These are phyloP conservation scores for Sylvietta virens DNA, from an alignment of 2,113 vertebrate species.

Conservation along the genomic window DNA sequence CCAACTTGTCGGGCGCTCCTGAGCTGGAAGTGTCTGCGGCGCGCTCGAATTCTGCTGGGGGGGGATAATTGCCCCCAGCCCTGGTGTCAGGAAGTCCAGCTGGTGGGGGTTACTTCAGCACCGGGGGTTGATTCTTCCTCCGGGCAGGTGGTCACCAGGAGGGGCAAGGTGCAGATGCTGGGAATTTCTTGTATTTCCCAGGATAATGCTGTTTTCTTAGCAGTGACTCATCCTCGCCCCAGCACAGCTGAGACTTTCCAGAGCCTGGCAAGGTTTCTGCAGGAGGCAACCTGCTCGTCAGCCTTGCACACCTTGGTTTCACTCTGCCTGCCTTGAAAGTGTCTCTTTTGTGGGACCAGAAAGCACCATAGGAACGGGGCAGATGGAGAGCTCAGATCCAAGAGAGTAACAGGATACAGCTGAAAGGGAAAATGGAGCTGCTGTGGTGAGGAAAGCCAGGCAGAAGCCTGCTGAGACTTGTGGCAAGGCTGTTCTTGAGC, in stretches of 20 bases:
- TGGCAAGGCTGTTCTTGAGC: neutral
- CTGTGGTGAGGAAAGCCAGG: neutral
- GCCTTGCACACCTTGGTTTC: neutral
- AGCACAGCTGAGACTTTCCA: neutral
- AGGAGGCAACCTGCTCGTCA: neutral
- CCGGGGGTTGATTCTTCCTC: neutral
- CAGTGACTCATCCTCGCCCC: neutral
- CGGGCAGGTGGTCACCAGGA: neutral
- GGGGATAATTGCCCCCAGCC: too few species aligned
- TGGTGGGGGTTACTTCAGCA: neutral
- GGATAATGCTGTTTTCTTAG: neutral
- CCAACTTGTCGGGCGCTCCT: constrained; percentile 45
- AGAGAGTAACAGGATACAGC: neutral
- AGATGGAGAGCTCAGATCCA: neutral
- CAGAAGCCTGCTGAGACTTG: neutral
- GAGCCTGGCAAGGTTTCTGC: neutral
- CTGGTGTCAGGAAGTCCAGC: neutral
- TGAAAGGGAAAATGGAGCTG: neutral
- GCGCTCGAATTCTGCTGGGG: neutral
- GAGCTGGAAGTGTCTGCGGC: neutral
- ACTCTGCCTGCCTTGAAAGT: neutral
- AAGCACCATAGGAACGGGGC: rapidly evolving
- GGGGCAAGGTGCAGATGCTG: neutral
- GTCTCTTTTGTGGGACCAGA: neutral
- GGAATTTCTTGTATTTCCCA: neutral